Evolutionary conservation across 1,140 invertebrate genomes (phyloP), one percentile per base, ranked within the genome.

Genomic region (Diploscapter pachys): DNA sequence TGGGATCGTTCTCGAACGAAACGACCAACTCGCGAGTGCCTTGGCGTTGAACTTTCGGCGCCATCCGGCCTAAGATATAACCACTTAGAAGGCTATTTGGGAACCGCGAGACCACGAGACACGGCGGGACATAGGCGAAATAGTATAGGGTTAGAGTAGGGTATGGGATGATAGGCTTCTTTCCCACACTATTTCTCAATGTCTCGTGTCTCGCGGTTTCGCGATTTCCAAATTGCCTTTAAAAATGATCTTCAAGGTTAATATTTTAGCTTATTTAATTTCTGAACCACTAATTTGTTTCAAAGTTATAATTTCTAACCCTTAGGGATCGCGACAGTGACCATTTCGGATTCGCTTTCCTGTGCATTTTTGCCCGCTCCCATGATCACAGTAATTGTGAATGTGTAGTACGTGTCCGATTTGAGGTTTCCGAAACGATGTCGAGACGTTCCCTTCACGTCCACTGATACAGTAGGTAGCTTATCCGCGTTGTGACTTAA

Each of bases 371-470:
- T 68, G 4, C 81, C 80, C 1, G 64, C 53, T 64, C 82, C 82
- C 82, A 84, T 84, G 8, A 84, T 81, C 1, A 84, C 82, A 50
- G 78, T 84, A 63, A 83, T 84, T 5, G 81, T 82, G 73, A 83
- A 83, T 5, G 82, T 84, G 72, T 84, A 84, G 72, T 83, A 84
- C 0, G 81, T 82, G 72, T 84, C 83, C 54, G 77, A 76, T 11
- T 83, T 70, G 3, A 84, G 72, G 8, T 71, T 79, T 48, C 61
- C 77, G 67, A 84, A 84, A 66, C 80, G 63, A 70, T 83, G 75
- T 48, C 76, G 49, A 57, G 72, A 78, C 4, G 72, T 68, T 4
- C 77, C 82, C 70, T 74, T 80, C 54, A 83, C 54, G 55, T 80
- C 75, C 6, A 83, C 80, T 2, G 75, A 74, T 3, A 74, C 73